These are phyloP conservation scores for Helicoverpa zea DNA, from an alignment of 1,140 invertebrate genomes.

Conservation along the genomic window DNA sequence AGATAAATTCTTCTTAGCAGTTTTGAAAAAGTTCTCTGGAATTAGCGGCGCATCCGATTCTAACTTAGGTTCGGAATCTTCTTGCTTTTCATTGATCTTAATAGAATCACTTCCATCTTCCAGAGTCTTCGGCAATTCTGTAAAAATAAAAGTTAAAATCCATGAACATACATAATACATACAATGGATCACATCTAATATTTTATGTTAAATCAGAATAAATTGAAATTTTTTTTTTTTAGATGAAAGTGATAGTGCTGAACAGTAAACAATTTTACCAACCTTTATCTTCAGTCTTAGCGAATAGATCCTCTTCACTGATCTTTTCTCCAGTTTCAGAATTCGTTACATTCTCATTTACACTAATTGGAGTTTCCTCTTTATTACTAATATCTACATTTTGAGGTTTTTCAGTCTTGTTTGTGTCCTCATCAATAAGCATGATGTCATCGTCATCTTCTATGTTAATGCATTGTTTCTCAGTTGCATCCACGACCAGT, in stretches of 20 bases:
- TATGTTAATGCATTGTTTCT: constrained; percentile 70
- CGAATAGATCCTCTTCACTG: constrained; percentile 1
- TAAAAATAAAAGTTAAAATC: background rate
- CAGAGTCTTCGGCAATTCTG: constrained; percentile 21
- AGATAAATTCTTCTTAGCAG: constrained; percentile 81
- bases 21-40: constrained; percentile 81
- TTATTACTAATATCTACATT: constrained; percentile 27
- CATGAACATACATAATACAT: background rate
- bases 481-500: constrained; percentile 53
- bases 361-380: background rate
- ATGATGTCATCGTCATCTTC: constrained; percentile 78
- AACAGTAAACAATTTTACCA: constrained; percentile 28
- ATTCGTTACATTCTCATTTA: constrained; percentile 21
- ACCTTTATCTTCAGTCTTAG: constrained; percentile 43
- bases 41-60: constrained; percentile 61
- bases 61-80: constrained; percentile 5
- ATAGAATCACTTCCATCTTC: constrained; percentile 13
- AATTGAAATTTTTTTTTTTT: too few species aligned
- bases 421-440: constrained; percentile 70
- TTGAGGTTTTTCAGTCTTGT: constrained; percentile 48
- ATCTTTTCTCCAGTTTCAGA: constrained; percentile 47
- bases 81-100: constrained; percentile 43
- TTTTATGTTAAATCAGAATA: too few species aligned
- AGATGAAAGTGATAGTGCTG: too few species aligned
- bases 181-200: background rate